Conservation (phyloP, 92 coral and sea anemone species). For the Paramuricea clavata region DNA sequence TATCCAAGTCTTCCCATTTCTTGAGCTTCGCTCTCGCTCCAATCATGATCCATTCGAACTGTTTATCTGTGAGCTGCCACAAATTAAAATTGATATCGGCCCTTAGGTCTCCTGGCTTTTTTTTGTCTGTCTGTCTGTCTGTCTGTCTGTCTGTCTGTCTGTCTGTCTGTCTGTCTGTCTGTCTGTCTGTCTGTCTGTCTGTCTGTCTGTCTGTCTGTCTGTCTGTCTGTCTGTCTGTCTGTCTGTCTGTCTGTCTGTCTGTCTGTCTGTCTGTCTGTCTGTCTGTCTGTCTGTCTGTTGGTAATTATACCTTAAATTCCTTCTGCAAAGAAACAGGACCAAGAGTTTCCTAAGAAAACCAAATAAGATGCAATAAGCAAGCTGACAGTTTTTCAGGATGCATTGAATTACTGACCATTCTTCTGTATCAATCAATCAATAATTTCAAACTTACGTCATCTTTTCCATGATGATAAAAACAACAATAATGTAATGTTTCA, state of each 20-base stretch:
- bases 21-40: constrained; percentile 79
- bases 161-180: neutral
- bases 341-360: constrained; percentile 24
- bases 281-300: neutral
- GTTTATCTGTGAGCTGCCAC: constrained; percentile 84
- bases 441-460: constrained; percentile 68
- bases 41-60: constrained; percentile 92
- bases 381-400: neutral
- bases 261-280: neutral
- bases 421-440: neutral
- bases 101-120: neutral
- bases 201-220: neutral
- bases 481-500: constrained; percentile 86
- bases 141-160: neutral
- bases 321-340: constrained; percentile 59
- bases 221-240: neutral
- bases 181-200: neutral
- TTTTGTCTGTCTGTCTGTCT: neutral
- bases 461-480: constrained; percentile 84
- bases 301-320: constrained; percentile 71
- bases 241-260: neutral
- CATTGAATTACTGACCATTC: no score
- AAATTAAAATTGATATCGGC: neutral
- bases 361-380: neutral
- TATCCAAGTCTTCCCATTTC: constrained; percentile 90